These are phyloP conservation scores for Halcyon chelicuti DNA, from an alignment of 2,797 vertebrate species.

Conservation along the genomic window DNA sequence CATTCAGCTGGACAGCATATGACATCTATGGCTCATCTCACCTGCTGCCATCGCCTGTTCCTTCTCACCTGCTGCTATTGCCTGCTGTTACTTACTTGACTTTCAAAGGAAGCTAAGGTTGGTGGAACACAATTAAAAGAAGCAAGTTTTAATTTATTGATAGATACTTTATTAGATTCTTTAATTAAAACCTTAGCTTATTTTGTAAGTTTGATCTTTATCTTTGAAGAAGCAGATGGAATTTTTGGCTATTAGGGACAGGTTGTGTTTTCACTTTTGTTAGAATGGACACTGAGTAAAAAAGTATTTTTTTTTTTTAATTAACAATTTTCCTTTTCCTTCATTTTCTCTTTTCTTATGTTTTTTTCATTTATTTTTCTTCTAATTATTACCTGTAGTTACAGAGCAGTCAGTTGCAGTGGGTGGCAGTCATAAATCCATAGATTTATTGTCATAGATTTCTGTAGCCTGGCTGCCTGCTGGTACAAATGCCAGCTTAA, in stretches of 20 bases:
- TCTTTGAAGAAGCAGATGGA: neutral
- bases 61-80: conserved; percentile 27
- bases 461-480: neutral
- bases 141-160: neutral
- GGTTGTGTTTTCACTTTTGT: neutral
- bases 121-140: conserved; percentile 1
- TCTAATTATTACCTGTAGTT: neutral
- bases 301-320: neutral
- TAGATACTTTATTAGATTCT: neutral
- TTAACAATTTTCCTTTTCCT: neutral
- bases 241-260: neutral
- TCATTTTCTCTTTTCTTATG: neutral
- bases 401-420: neutral
- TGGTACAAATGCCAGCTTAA: conserved; percentile 18
- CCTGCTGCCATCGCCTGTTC: conserved; percentile 34
- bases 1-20: neutral
- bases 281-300: neutral
- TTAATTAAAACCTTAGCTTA: neutral
- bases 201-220: neutral
- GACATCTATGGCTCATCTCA: neutral
- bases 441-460: neutral
- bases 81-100: conserved; percentile 36
- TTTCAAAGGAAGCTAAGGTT: conserved; percentile 34
- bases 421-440: conserved; percentile 21
- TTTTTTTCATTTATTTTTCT: neutral